phyloP scores from a whole-genome alignment of 2,113 vertebrate genomes.

The Beaufortia kweichowensis region DNA sequence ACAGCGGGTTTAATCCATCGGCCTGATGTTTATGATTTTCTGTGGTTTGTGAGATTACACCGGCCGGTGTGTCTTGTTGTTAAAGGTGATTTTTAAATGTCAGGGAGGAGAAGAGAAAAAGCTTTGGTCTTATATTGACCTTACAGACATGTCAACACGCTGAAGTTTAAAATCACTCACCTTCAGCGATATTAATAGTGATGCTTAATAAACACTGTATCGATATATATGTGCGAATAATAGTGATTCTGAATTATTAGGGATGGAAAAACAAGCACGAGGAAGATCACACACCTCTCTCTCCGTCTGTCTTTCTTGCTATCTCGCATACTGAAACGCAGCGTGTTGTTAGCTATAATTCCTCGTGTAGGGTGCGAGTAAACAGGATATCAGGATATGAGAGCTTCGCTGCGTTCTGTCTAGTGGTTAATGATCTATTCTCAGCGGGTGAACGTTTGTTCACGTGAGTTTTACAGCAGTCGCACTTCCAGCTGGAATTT shows the following conservation, averaged over 20 bases:
- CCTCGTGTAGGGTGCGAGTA: neutral
- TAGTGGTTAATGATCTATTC: constrained; percentile 6
- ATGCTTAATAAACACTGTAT: no score
- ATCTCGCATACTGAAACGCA: no score
- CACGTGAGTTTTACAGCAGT: neutral
- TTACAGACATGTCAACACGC: neutral
- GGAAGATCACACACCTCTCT: neutral
- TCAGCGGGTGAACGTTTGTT: neutral
- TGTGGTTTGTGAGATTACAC: constrained; percentile 57
- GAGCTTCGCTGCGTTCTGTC: neutral
- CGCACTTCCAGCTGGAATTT: neutral
- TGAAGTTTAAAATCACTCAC: neutral
- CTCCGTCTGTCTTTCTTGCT: neutral
- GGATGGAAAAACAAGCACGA: no score
- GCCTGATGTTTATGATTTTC: constrained; percentile 35
- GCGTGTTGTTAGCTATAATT: no score
- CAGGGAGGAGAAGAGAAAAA: constrained; percentile 52
- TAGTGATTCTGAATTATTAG: no score
- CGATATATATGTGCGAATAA: no score
- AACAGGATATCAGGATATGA: neutral
- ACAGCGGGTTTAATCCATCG: constrained; percentile 22
- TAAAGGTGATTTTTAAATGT: constrained; percentile 75
- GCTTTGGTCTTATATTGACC: constrained; percentile 48
- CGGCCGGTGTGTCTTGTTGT: constrained; percentile 58
- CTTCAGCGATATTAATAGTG: no score